These are phyloP conservation scores for Enteromius treurensis DNA, from an alignment of 2,797 vertebrate genomes.

Conservation along the genomic window DNA sequence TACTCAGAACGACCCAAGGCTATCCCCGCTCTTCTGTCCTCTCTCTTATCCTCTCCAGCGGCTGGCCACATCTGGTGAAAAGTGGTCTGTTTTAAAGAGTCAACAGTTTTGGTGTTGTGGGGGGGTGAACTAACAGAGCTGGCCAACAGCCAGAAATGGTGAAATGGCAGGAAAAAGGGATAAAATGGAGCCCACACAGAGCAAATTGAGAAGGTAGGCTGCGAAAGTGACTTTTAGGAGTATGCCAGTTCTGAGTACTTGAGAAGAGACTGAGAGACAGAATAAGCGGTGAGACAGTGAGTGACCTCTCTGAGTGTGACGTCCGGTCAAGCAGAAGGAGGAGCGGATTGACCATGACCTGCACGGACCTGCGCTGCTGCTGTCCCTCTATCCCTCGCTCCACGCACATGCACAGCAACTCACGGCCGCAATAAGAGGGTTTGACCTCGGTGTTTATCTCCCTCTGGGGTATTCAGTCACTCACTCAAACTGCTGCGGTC, in stretches of 20 bases:
- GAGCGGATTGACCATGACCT: slow-evolving; percentile 38
- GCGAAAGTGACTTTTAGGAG: slow-evolving; percentile 35
- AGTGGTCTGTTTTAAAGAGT: slow-evolving; percentile 20
- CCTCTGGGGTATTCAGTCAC: slow-evolving; percentile 7
- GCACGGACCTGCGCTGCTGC: neutral
- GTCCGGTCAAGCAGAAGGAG: slow-evolving; percentile 43
- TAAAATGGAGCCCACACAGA: slow-evolving; percentile 33
- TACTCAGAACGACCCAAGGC: slow-evolving; percentile 14
- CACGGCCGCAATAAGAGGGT: neutral
- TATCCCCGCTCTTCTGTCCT: slow-evolving; percentile 1
- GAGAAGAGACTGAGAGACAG: slow-evolving; percentile 21
- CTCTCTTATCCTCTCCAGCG: neutral
- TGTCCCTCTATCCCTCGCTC: neutral
- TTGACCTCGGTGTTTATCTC: slow-evolving; percentile 19
- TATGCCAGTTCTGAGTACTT: slow-evolving; percentile 13
- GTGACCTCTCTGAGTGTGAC: slow-evolving; percentile 7
- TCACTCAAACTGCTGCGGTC: slow-evolving; percentile 7
- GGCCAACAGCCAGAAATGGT: slow-evolving; percentile 7
- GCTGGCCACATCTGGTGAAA: neutral
- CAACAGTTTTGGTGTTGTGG: neutral
- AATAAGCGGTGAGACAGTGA: neutral
- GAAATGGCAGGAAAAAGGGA: slow-evolving; percentile 26
- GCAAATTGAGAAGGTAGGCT: slow-evolving; percentile 30
- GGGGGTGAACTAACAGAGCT: neutral
- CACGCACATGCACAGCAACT: neutral